These are phyloP conservation scores for Phlogophora meticulosa DNA, from an alignment of 2,888 invertebrate species.

Conservation along the genomic window DNA sequence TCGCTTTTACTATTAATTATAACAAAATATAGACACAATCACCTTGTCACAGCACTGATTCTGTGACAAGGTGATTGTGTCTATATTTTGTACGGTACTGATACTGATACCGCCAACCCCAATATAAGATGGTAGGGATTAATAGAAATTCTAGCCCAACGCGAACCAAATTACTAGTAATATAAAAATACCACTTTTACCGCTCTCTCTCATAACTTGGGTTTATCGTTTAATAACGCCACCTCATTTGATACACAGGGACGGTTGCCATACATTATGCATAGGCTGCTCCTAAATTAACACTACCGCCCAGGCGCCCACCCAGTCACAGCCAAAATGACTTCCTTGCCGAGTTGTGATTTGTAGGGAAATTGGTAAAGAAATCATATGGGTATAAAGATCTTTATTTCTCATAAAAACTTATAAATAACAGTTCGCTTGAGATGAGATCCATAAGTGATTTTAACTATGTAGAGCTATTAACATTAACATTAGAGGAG, in stretches of 20 bases:
- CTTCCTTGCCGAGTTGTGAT: conserved; percentile 28
- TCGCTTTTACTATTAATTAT: no score
- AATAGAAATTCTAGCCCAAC: conserved; percentile 22
- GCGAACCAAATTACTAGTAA: conserved; percentile 1
- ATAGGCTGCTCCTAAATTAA: conserved; percentile 54
- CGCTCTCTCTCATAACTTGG: conserved; percentile 21
- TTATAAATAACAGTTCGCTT: no score
- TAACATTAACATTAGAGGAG: no score
- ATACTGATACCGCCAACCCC: no score
- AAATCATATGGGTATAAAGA: conserved; percentile 23
- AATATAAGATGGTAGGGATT: no score
- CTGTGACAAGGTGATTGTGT: no score
- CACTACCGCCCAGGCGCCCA: conserved; percentile 1
- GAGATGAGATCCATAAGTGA: no score
- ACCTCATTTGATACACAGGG: conserved; percentile 36
- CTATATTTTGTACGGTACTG: no score
- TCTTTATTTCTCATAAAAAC: no score
- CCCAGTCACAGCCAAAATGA: conserved; percentile 32
- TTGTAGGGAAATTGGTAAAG: conserved; percentile 8
- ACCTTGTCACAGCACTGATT: no score
- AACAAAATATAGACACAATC: no score
- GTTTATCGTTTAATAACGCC: conserved; percentile 34
- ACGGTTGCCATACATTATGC: conserved; percentile 51
- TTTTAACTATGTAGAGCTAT: no score
- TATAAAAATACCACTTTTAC: conserved; percentile 9